Percentiles rank a stretch among this genome's conserved stretches.
Conservation (phyloP, 2,113 vertebrate genomes). For the Vireo altiloquus region DNA sequence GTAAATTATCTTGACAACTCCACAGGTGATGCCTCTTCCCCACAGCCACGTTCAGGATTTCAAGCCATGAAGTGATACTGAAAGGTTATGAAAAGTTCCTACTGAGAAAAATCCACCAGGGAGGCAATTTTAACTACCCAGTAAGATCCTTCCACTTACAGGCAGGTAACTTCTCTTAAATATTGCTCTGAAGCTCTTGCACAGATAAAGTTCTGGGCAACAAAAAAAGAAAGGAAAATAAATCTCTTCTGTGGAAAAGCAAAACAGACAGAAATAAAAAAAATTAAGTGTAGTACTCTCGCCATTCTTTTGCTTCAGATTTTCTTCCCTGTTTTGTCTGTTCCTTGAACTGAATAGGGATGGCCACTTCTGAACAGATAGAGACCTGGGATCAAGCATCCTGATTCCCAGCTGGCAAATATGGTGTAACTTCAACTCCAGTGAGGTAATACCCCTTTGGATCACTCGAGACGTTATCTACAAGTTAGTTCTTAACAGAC, state of each 20-base stretch:
- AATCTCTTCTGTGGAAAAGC: not conserved
- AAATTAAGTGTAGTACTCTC: not conserved
- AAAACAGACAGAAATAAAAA: not conserved
- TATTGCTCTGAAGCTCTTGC: not conserved
- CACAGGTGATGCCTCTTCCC: not conserved
- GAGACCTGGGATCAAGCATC: not conserved
- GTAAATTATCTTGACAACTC: slow-evolving; percentile 38
- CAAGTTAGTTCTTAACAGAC: not conserved
- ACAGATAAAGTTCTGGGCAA: not conserved
- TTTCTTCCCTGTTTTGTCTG: not conserved
- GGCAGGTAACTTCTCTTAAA: not conserved
- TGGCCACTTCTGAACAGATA: not conserved
- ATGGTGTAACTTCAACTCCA: not conserved
- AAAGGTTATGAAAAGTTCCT: slow-evolving; percentile 1
- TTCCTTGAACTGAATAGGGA: not conserved
- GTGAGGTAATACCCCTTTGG: not conserved
- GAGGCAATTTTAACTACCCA: not conserved
- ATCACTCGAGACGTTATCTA: not conserved
- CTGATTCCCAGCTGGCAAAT: not conserved
- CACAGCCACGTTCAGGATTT: not conserved
- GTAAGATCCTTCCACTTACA: not conserved
- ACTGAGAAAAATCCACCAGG: not conserved
- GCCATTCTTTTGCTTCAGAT: not conserved
- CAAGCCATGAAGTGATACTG: not conserved
- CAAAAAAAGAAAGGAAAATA: not conserved